Conservation (phyloP, 2,888 invertebrate genomes). For the Galerucella calmariensis region DNA sequence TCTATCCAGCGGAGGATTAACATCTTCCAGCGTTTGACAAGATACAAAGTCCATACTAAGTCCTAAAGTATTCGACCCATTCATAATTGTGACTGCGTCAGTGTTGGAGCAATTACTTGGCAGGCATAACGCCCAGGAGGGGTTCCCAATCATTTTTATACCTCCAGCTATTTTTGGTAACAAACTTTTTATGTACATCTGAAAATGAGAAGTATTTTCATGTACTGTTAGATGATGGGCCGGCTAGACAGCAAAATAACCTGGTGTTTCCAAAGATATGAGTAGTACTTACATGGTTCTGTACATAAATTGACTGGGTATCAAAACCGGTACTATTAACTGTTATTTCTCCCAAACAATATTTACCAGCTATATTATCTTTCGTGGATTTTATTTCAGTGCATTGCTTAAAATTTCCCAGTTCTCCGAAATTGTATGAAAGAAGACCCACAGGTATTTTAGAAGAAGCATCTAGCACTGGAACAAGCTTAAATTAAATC, state of each 20-base stretch:
- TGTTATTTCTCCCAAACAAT: conserved; percentile 44
- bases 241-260: no score
- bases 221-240: background rate
- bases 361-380: conserved; percentile 39
- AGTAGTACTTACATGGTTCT: conserved; percentile 12
- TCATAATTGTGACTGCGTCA: conserved; percentile 63
- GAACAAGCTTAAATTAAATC: background rate
- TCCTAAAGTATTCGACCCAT: conserved; percentile 32
- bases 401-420: conserved; percentile 37
- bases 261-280: background rate
- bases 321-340: conserved; percentile 14
- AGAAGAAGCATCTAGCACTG: conserved; percentile 38
- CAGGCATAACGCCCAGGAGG: conserved; percentile 45
- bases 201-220: background rate
- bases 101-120: conserved; percentile 53
- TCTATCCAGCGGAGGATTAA: conserved; percentile 41
- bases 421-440: conserved; percentile 33
- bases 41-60: conserved; percentile 24
- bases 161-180: conserved; percentile 22
- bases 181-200: conserved; percentile 11
- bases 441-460: conserved; percentile 34
- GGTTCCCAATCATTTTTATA: conserved; percentile 13
- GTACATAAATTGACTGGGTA: background rate
- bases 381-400: conserved; percentile 18
- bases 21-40: conserved; percentile 48